phyloP scores from a whole-genome alignment of 2,113 vertebrate species.

The Ploceus nigricollis region DNA sequence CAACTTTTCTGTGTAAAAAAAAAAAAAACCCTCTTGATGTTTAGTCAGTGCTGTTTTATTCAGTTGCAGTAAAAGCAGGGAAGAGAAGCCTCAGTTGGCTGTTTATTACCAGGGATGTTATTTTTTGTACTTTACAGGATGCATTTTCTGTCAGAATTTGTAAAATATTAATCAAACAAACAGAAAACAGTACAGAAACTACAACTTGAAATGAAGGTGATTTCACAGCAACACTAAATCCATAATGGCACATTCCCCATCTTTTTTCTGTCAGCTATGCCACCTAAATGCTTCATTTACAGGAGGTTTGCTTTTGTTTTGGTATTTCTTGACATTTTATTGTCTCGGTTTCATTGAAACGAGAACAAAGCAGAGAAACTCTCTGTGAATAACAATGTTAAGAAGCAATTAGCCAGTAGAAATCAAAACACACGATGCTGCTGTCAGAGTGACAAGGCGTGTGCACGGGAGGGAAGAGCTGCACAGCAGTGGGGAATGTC shows the following conservation, averaged over 20 bases:
- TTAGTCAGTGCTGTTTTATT: slow-evolving; percentile 8
- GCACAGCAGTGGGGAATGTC: not conserved
- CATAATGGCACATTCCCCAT: slow-evolving; percentile 12
- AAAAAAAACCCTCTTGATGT: not conserved
- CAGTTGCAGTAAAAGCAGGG: not conserved
- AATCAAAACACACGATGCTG: slow-evolving; percentile 4
- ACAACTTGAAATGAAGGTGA: slow-evolving; percentile 44
- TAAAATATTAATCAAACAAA: slow-evolving; percentile 69
- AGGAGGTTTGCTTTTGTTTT: slow-evolving; percentile 58
- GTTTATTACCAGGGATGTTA: slow-evolving; percentile 28
- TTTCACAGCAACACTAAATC: slow-evolving; percentile 45
- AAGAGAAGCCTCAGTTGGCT: not conserved
- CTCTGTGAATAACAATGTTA: slow-evolving; percentile 29
- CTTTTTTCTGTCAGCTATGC: slow-evolving; percentile 47
- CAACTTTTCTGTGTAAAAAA: not conserved
- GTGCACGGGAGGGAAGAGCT: not conserved
- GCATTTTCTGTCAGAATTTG: slow-evolving; percentile 57
- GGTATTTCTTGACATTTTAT: slow-evolving; percentile 55
- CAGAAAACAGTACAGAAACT: slow-evolving; percentile 51
- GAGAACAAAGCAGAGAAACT: slow-evolving; percentile 53
- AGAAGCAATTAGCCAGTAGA: slow-evolving; percentile 54
- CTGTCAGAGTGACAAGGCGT: not conserved
- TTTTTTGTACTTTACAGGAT: slow-evolving; percentile 50
- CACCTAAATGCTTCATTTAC: slow-evolving; percentile 62
- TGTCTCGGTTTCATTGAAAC: slow-evolving; percentile 7